phyloP scores from a whole-genome alignment of 1,140 invertebrate genomes.

The Drosophila orena region DNA sequence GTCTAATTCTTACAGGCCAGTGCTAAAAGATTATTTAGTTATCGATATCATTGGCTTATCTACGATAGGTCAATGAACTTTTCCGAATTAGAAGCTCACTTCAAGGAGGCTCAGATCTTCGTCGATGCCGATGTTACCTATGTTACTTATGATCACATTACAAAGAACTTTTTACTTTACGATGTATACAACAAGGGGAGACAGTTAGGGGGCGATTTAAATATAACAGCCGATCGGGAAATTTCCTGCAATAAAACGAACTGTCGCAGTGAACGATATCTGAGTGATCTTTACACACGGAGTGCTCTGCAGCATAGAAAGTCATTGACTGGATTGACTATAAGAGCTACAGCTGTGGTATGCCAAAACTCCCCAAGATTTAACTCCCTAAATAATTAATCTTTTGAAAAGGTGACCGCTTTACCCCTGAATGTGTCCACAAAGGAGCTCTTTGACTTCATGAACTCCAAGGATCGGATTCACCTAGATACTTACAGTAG shows the following conservation, averaged over 20 bases:
- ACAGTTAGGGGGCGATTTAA: constrained; percentile 59
- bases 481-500: constrained; percentile 47
- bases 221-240: constrained; percentile 68
- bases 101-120: constrained; percentile 43
- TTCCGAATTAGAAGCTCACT: constrained; percentile 23
- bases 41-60: constrained; percentile 69
- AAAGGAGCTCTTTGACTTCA: constrained; percentile 33
- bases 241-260: constrained; percentile 36
- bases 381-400: not conserved
- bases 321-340: constrained; percentile 56
- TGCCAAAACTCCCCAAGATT: not conserved
- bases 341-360: constrained; percentile 61
- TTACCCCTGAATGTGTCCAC: constrained; percentile 34
- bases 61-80: constrained; percentile 42
- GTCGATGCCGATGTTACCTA: constrained; percentile 65
- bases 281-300: constrained; percentile 57
- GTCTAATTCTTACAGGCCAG: constrained; percentile 36
- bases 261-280: constrained; percentile 54
- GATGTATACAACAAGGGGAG: constrained; percentile 78
- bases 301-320: constrained; percentile 59
- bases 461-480: constrained; percentile 30
- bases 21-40: constrained; percentile 18
- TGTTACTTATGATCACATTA: not conserved
- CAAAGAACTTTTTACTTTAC: constrained; percentile 38
- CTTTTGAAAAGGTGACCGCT: constrained; percentile 27